Evolutionary conservation across 2,113 vertebrate genomes (phyloP).

Genomic region (Nesoenas mayeri): DNA sequence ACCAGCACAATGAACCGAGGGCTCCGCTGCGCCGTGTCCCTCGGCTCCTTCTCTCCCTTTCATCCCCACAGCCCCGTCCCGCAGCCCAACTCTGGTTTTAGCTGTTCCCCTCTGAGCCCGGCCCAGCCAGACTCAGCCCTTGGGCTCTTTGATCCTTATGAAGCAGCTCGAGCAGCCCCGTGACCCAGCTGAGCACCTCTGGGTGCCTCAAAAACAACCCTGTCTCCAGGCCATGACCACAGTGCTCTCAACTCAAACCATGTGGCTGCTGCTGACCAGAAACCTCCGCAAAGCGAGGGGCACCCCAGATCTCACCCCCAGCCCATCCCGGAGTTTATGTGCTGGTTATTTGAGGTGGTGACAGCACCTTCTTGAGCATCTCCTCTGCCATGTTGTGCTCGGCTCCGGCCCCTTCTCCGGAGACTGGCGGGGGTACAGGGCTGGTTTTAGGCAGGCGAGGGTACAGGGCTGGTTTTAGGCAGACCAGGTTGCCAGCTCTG

Average conservation of each 20-base stretch:
- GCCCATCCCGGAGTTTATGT: neutral
- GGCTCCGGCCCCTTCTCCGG: neutral
- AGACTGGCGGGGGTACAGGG: too few relatives aligned
- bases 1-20: too few relatives aligned
- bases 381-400: rapidly evolving
- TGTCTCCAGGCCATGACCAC: neutral
- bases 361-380: neutral
- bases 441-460: neutral
- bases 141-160: neutral
- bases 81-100: neutral
- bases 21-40: too few relatives aligned
- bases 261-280: neutral
- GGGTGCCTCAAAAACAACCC: neutral
- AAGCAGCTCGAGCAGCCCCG: rapidly evolving
- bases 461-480: neutral
- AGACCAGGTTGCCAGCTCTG: neutral
- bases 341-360: rapidly evolving
- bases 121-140: neutral
- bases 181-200: neutral
- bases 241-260: neutral
- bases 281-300: neutral
- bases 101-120: neutral
- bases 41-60: neutral
- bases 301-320: neutral
- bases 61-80: neutral